These are phyloP conservation scores for Micromussa lordhowensis DNA, from an alignment of 92 coral and sea anemone genomes.

Conservation along the genomic window DNA sequence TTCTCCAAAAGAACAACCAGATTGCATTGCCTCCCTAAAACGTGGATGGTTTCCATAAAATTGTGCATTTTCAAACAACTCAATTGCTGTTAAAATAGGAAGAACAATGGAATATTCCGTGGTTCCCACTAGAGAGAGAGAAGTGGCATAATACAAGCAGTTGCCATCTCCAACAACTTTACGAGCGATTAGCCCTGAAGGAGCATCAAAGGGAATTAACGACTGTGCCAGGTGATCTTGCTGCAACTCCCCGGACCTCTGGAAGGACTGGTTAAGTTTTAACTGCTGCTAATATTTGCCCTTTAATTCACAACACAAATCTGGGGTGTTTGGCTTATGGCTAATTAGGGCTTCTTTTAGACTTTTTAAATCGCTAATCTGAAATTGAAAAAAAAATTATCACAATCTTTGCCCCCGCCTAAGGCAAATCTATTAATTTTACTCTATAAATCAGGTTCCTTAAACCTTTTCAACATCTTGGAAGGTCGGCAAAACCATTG, in stretches of 20 bases:
- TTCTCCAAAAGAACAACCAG: constrained; percentile 41
- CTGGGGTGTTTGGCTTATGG: no score
- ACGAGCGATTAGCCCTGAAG: constrained; percentile 27
- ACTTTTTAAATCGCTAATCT: no score
- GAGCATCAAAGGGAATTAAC: constrained; percentile 48
- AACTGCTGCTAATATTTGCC: constrained; percentile 11
- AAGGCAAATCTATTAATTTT: background rate
- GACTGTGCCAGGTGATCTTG: constrained; percentile 36
- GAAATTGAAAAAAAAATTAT: no score
- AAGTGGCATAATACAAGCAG: constrained; percentile 50
- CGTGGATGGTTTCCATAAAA: constrained; percentile 39
- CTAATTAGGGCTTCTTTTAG: no score
- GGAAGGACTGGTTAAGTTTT: constrained; percentile 27
- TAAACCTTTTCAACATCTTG: constrained; percentile 18
- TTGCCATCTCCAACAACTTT: constrained; percentile 55
- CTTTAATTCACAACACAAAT: no score
- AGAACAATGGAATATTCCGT: constrained; percentile 32
- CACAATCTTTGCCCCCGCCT: no score
- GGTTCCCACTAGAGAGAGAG: constrained; percentile 52
- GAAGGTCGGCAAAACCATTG: constrained; percentile 16
- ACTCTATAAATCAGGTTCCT: constrained; percentile 16
- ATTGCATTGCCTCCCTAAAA: constrained; percentile 38
- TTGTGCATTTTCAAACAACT: constrained; percentile 50
- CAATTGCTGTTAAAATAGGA: constrained; percentile 45
- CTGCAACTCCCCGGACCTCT: constrained; percentile 11